Evolutionary conservation across 2,797 vertebrate species (phyloP), one percentile per base, ranked within the genome.

Genomic region (Pantherophis alleghaniensis): DNA sequence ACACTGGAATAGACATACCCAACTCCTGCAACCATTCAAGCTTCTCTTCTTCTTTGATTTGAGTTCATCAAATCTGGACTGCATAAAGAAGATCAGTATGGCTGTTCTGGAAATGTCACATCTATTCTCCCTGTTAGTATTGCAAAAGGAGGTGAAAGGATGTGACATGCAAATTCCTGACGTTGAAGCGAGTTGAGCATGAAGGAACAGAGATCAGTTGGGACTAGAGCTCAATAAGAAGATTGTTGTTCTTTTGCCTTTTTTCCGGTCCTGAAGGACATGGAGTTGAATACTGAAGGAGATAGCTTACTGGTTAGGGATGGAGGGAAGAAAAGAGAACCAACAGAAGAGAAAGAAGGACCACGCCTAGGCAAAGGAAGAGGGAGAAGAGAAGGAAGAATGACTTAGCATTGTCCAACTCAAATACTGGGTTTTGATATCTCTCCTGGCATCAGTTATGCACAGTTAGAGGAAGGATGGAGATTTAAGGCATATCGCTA

Each of bases 301-400:
- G 92, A 94, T 95, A 94, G 87, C 55, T 86, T 79, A 89, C 69
- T 51, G 88, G 60, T 55, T 93, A 51, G n/a, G 12, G 28, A 66
- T 26, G 10, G 51, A 24, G 83, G 22, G 91, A 59, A 92, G 61
- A 0, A 1, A 61, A 18, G 5, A 32, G 2, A 55, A 61, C 47
- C 57, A 28, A 13, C 57, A 87, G n/a, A 92, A 88, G 32, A 11
- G 3, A 37, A 66, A 32, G 55, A 28, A 24, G 69, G 86, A 69
- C 47, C 87, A 91, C 60, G 32, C 16, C 42, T 69, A 90, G 26
- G 47, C 89, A 60, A 87, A 56, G 90, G 87, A 91, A 95, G 74
- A 56, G 89, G 56, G 11, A 59, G 24, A n/a, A 24, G 24, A 32
- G 91, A 88, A 91, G 94, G 90, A 59, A 87, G 91, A 89, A 10